Evolutionary conservation across 2,113 vertebrate genomes (phyloP).

Genomic region (Gymnocephalus cernua): DNA sequence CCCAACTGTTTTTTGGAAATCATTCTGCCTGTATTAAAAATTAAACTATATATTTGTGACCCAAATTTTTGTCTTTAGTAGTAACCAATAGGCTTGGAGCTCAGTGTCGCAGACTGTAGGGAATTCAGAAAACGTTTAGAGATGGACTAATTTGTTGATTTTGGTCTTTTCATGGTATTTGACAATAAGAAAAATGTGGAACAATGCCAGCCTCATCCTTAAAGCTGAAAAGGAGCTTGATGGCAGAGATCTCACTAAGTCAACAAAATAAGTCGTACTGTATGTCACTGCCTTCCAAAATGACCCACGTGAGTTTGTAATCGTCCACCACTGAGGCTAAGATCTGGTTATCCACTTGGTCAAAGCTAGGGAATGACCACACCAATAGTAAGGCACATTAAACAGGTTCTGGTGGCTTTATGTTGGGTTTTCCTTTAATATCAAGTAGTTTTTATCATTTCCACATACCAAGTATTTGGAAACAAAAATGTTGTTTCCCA

Average conservation of each 20-base stretch:
- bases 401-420: background rate
- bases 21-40: background rate
- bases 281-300: background rate
- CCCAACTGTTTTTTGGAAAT: background rate
- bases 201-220: too few species aligned
- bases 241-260: too few species aligned
- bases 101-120: background rate
- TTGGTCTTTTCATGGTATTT: background rate
- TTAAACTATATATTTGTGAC: background rate
- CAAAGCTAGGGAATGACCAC: too few species aligned
- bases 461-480: too few species aligned
- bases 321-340: background rate
- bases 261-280: too few species aligned
- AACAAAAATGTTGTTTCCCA: too few species aligned
- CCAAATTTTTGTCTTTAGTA: background rate
- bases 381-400: too few species aligned
- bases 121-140: background rate
- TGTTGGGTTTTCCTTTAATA: background rate
- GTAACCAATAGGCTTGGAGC: background rate
- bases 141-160: background rate
- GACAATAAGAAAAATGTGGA: background rate
- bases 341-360: background rate
- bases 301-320: background rate
- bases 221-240: too few species aligned
- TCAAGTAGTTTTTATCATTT: too few species aligned